Base-by-base conservation (phyloP, 2,797 vertebrate genomes). In the Coracias cyanogaster region DNA sequence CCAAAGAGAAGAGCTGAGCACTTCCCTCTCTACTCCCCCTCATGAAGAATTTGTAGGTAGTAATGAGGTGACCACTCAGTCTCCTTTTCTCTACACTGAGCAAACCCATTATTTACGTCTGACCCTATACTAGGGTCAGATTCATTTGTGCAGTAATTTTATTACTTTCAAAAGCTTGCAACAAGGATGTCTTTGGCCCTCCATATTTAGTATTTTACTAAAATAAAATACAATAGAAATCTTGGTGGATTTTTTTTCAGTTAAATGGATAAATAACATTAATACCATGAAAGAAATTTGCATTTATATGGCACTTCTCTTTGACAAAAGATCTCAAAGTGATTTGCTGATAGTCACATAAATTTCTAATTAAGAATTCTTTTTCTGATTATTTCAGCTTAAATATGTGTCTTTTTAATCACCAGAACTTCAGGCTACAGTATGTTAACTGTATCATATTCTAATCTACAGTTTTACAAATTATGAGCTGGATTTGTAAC, bases 351-450 rank as follows among this genome's bases (percentile, higher is more conserved):
- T 95, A 95, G 89, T 90, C 87, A 84, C 65, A 90, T 94, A 96
- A 93, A 96, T 95, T 97, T 97, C 74, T 96, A 96, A 97, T 98
- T 97, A 98, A 86, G 93, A 94, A 95, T 95, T 95, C 79, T 84
- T 94, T 11, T 96, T 96, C 97, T 97, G 93, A 97, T 97, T 97
- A 96, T 97, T 98, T 95, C 86, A 96, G 83, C 96, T 96, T 97
- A 97, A 96, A 96, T 96, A 48, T 90, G 33, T 76, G 77, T 81
- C 87, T 94, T 95, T 96, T 96, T 96, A 97, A 97, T 97, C 86
- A 96, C 73, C 57, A 93, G 57, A 96, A 97, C 92, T 92, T 96
- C 90, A 96, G 81, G 91, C 86, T 97, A 96, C 92, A 95, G 67
- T 96, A 67, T 82, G 92, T 96, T 95, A 97, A 94, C 76, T 96